Evolutionary conservation across 2,113 vertebrate genomes (phyloP), one percentile per base, ranked within the genome.

Genomic region (Paraplagusia blochii): DNA sequence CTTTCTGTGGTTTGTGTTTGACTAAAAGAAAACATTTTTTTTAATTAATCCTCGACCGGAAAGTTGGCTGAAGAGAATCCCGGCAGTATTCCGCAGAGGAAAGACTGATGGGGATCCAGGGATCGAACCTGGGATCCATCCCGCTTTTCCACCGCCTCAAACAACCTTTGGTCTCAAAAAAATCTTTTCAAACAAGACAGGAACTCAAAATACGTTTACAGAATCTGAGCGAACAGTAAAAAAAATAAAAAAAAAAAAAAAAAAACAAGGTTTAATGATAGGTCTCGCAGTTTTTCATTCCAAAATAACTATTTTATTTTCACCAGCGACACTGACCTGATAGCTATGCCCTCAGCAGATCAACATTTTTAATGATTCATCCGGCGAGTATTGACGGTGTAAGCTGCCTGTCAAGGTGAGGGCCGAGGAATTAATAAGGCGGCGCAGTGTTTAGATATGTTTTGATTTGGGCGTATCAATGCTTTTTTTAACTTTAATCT

Each of bases 151-250:
- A 29, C 22, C 22, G 6, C 3, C 22, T 29, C 22, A 29, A 4
- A 29, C 22, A 29, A 29, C 2, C 22, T 29, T 29, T 29, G 2
- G 22, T 2, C 6, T 34, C 14, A 55, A 53, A 40, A 12, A 66
- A 67, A 15, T 75, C 77, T 82, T 80, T 70, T 77, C 66, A 70
- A 65, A 72, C 67, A 82, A 81, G 72, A 11, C 8, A 1, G 33
- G 10, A 48, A 72, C 76, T 79, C 36, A 34, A 44, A 51, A 53
- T 0, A 1, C 6, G 19, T 29, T 11, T 47, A 15, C 35, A 40
- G 43, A 58, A 38, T 7, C 0, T n/a, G n/a, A n/a, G n/a, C n/a
- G n/a, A n/a, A n/a, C n/a, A n/a, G n/a, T n/a, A n/a, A n/a, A n/a
- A n/a, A n/a, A n/a, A n/a, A n/a, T n/a, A n/a, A n/a, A n/a, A n/a